Percentiles rank a stretch among this genome's conserved stretches.
Evolutionary conservation across 1,140 invertebrate genomes (phyloP).

Genomic region (Chironomus tepperi): DNA sequence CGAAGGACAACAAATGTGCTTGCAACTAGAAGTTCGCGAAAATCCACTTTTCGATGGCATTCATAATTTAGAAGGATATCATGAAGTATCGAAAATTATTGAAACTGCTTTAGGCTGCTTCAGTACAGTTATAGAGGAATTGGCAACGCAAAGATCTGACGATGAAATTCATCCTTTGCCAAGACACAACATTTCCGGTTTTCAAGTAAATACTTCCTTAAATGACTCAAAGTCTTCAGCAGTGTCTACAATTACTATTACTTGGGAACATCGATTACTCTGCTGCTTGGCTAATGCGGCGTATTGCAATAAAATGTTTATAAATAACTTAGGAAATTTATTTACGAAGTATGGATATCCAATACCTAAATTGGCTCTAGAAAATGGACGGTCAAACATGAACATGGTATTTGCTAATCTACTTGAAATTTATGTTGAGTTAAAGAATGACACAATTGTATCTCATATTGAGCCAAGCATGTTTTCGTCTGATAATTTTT

Average conservation of each 20-base stretch:
- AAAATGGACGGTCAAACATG: conserved; percentile 48
- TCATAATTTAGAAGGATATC: conserved; percentile 47
- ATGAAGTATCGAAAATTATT: conserved; percentile 56
- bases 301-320: conserved; percentile 64
- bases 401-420: conserved; percentile 59
- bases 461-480: conserved; percentile 58
- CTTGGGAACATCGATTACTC: conserved; percentile 71
- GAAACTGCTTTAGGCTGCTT: conserved; percentile 62
- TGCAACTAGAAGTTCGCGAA: conserved; percentile 63
- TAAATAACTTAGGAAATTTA: conserved; percentile 59
- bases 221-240: conserved; percentile 27
- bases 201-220: conserved; percentile 43
- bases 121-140: conserved; percentile 51
- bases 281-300: conserved; percentile 85
- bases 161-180: conserved; percentile 46
- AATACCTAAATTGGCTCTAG: conserved; percentile 52
- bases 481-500: too few relatives aligned
- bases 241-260: conserved; percentile 38
- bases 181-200: conserved; percentile 51
- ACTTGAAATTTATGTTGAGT: conserved; percentile 77
- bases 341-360: conserved; percentile 60
- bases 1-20: conserved; percentile 75
- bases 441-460: conserved; percentile 72
- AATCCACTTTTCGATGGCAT: conserved; percentile 51
- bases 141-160: conserved; percentile 55